These are phyloP conservation scores for Neogobius melanostomus DNA, from an alignment of 2,113 vertebrate species.

Conservation along the genomic window DNA sequence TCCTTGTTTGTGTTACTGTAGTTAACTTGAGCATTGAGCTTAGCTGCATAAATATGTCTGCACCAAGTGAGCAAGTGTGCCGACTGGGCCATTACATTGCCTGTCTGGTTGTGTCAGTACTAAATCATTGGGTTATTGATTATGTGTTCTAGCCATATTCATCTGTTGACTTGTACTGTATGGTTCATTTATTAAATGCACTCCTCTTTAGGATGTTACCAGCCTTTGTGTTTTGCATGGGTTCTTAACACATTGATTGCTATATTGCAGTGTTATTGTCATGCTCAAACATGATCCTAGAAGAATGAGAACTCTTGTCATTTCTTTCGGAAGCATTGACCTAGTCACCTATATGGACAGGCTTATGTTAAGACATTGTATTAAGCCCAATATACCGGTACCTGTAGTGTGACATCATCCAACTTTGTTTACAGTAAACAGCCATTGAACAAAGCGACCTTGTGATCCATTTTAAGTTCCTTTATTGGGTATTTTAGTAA, in stretches of 20 bases:
- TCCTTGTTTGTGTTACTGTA: conserved; percentile 40
- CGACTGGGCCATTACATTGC: conserved; percentile 17
- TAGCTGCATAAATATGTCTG: conserved; percentile 15
- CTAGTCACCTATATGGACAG: conserved; percentile 30
- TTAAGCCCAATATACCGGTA: conserved; percentile 35
- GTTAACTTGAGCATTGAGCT: conserved; percentile 32
- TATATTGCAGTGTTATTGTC: no score
- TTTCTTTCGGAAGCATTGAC: conserved; percentile 34
- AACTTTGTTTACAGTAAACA: conserved; percentile 23
- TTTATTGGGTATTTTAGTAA: not conserved
- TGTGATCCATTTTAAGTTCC: not conserved
- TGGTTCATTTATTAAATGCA: conserved; percentile 27
- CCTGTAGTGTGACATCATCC: conserved; percentile 13
- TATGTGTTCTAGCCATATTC: conserved; percentile 27
- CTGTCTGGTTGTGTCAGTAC: conserved; percentile 17
- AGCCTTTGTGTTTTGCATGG: no score
- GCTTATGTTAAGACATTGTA: conserved; percentile 32
- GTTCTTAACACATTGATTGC: no score
- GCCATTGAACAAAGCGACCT: not conserved
- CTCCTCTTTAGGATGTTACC: conserved; percentile 39
- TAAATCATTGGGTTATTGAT: conserved; percentile 27
- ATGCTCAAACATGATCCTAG: no score
- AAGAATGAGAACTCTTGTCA: not conserved
- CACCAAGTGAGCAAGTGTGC: not conserved
- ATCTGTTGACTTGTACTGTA: conserved; percentile 22